These are phyloP conservation scores for Aldabrachelys gigantea DNA, from an alignment of 2,113 vertebrate species.

Conservation along the genomic window DNA sequence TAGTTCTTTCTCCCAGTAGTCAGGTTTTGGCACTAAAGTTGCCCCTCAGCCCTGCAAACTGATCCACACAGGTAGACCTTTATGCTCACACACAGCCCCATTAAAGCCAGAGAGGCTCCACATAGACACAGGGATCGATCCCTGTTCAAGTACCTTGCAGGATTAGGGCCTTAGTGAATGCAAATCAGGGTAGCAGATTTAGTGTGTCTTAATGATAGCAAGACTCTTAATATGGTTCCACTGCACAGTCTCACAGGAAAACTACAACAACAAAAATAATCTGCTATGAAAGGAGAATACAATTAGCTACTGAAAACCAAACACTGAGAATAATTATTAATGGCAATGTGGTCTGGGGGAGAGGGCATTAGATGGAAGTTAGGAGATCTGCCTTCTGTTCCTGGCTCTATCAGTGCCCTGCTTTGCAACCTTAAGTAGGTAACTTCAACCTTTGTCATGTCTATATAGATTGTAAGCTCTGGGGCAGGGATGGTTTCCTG, in stretches of 20 bases:
- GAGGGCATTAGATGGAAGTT: neutral
- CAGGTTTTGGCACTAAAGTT: neutral
- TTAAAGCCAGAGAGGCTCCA: neutral
- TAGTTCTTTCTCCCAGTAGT: accelerated
- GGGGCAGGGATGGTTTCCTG: neutral
- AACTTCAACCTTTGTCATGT: neutral
- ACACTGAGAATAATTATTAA: neutral
- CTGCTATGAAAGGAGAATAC: neutral
- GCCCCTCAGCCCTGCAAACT: neutral
- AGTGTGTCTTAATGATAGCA: neutral
- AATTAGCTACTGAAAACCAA: neutral
- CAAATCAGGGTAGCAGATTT: neutral
- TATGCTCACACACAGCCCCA: neutral
- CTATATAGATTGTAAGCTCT: neutral
- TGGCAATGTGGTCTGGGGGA: neutral
- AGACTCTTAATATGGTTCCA: neutral
- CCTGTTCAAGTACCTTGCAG: neutral
- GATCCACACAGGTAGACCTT: neutral
- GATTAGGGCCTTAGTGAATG: neutral
- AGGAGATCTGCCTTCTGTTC: neutral
- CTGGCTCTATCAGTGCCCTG: neutral
- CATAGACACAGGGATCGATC: neutral
- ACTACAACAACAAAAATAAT: neutral
- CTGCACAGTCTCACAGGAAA: neutral
- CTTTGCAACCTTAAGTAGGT: neutral